These are phyloP conservation scores for Sinocyclocheilus maitianheensis DNA, from an alignment of 2,113 vertebrate genomes.

Conservation along the genomic window DNA sequence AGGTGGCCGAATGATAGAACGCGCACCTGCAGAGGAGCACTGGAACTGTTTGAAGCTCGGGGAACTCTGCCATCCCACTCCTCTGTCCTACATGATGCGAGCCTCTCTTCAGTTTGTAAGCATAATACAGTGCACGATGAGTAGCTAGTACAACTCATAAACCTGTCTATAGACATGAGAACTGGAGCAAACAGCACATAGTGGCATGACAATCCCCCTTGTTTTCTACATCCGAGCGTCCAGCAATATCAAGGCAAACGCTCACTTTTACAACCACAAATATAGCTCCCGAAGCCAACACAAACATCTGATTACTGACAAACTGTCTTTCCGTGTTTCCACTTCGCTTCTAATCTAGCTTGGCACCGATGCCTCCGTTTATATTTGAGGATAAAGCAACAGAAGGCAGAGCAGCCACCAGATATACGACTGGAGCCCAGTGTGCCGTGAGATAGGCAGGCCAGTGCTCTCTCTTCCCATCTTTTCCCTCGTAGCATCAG, in stretches of 20 bases:
- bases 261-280: slow-evolving; percentile 16
- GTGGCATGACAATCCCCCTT: neutral
- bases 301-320: slow-evolving; percentile 73
- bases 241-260: neutral
- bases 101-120: neutral
- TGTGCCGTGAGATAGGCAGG: slow-evolving; percentile 72
- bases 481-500: slow-evolving; percentile 27
- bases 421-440: slow-evolving; percentile 70
- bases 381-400: slow-evolving; percentile 64
- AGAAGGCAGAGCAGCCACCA: slow-evolving; percentile 59
- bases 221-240: neutral
- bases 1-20: slow-evolving; percentile 66
- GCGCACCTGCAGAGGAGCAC: neutral
- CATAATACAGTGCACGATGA: neutral
- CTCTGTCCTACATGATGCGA: slow-evolving; percentile 4
- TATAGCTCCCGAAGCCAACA: neutral
- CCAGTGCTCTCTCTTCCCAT: slow-evolving; percentile 49
- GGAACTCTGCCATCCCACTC: neutral
- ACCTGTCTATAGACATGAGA: neutral
- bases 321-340: slow-evolving; percentile 60
- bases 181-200: neutral
- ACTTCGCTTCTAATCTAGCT: slow-evolving; percentile 74
- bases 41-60: neutral
- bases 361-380: slow-evolving; percentile 74
- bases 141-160: neutral